These are phyloP conservation scores for Eupristina koningsbergeri DNA, from an alignment of 1,140 invertebrate species.

Conservation along the genomic window DNA sequence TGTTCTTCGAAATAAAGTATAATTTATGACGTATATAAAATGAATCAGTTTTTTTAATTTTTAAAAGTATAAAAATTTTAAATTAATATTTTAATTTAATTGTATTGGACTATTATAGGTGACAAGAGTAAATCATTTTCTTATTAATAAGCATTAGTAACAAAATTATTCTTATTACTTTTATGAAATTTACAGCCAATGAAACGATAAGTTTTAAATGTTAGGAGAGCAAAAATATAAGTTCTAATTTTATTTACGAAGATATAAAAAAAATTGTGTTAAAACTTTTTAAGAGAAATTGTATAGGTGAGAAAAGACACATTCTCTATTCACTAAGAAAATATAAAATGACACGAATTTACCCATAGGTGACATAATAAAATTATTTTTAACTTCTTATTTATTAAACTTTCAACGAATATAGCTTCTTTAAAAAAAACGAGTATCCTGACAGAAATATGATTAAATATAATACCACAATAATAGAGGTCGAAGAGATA, in stretches of 20 bases:
- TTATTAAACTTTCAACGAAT: not conserved
- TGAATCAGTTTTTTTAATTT: no score
- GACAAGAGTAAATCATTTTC: no score
- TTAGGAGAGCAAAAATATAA: no score
- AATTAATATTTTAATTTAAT: no score
- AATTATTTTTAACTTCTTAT: not conserved
- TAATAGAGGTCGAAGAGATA: not conserved
- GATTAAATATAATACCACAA: not conserved
- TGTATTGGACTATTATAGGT: no score
- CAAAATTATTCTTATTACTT: no score
- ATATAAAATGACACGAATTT: not conserved
- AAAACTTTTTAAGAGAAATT: not conserved
- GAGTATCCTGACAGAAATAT: slow-evolving; percentile 7
- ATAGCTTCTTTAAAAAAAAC: not conserved
- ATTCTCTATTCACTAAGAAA: not conserved
- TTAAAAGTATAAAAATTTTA: no score
- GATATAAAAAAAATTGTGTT: not conserved
- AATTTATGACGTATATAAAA: no score
- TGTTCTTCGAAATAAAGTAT: no score
- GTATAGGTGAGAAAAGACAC: not conserved
- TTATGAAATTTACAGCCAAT: no score
- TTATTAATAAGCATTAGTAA: no score
- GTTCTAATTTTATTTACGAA: not conserved
- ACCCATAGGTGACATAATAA: not conserved
- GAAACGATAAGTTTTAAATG: no score